A percentile compares a stretch with the other conserved stretches of the same genome.
Evolutionary conservation across 1,140 invertebrate species (phyloP).

Genomic region (Sitobion miscanthi): DNA sequence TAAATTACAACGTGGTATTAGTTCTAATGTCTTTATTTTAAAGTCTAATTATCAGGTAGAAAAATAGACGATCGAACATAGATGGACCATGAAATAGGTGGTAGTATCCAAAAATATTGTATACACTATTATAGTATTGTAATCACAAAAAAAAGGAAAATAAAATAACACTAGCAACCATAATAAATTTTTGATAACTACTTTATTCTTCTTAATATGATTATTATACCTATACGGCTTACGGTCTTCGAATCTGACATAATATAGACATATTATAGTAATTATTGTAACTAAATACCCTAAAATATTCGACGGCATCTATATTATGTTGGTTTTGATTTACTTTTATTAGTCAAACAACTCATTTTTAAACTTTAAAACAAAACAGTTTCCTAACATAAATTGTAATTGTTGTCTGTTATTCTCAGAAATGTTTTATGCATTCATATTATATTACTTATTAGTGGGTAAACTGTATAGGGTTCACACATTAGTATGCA

Average conservation of each 20-base stretch:
- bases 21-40: not conserved
- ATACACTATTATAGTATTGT: too few species aligned
- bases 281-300: not conserved
- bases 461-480: not conserved
- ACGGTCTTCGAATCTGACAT: not conserved
- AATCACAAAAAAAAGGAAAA: not conserved
- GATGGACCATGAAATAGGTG: too few species aligned
- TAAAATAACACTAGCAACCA: not conserved
- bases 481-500: not conserved
- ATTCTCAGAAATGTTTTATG: not conserved
- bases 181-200: not conserved
- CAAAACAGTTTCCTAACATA: not conserved
- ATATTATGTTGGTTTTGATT: not conserved
- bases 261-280: not conserved
- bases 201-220: not conserved
- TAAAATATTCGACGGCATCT: not conserved
- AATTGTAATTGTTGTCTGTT: not conserved
- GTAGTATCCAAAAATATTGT: too few species aligned
- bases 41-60: not conserved
- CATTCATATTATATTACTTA: not conserved
- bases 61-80: not conserved
- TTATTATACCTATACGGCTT: not conserved
- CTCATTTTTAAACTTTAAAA: not conserved
- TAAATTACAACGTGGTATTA: not conserved
- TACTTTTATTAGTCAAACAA: not conserved